These are phyloP conservation scores for Ypsolopha scabrella DNA, from an alignment of 2,888 invertebrate species.

Conservation along the genomic window DNA sequence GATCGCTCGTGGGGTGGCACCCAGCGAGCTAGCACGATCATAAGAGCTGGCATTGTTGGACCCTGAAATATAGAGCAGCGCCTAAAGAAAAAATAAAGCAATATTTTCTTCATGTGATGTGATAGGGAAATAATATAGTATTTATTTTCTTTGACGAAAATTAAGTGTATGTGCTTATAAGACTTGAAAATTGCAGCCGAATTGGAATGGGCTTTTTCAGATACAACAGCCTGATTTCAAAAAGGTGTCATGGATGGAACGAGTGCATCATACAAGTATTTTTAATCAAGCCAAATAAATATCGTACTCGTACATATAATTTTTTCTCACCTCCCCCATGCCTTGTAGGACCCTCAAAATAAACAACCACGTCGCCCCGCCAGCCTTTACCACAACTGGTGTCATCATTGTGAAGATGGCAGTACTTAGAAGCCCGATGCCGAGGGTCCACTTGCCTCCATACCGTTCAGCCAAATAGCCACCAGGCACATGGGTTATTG, in stretches of 20 bases:
- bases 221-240: too few species aligned
- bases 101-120: too few species aligned
- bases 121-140: too few species aligned
- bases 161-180: too few species aligned
- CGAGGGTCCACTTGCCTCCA: constrained; percentile 88
- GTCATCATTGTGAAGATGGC: constrained; percentile 86
- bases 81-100: not conserved
- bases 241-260: too few species aligned
- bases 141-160: too few species aligned
- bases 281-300: too few species aligned
- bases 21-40: constrained; percentile 73
- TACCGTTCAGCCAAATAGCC: constrained; percentile 85
- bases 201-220: too few species aligned
- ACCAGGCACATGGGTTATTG: constrained; percentile 88
- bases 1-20: constrained; percentile 72
- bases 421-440: constrained; percentile 83
- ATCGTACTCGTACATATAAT: too few species aligned
- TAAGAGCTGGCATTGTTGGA: constrained; percentile 80
- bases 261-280: too few species aligned
- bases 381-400: constrained; percentile 76
- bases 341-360: constrained; percentile 78
- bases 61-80: constrained; percentile 58
- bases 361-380: constrained; percentile 69
- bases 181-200: too few species aligned
- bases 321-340: constrained; percentile 75